Evolutionary conservation across 2,888 invertebrate genomes (phyloP).

Genomic region (Nyleta sp.): DNA sequence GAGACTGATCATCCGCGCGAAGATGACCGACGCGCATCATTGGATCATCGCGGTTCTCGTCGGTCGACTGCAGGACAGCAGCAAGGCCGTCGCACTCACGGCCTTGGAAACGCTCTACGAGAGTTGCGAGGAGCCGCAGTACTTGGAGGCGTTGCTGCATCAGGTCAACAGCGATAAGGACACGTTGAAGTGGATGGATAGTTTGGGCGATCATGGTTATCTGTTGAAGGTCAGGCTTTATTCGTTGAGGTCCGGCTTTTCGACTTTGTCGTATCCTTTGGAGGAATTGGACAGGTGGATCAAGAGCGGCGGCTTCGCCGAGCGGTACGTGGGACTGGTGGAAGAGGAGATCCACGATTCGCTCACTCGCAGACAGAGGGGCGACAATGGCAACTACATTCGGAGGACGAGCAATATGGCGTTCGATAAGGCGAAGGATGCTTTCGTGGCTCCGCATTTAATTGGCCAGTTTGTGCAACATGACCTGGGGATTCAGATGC

Average conservation of each 20-base stretch:
- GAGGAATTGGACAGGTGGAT: constrained; percentile 81
- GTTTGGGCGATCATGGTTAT: constrained; percentile 84
- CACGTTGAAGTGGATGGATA: constrained; percentile 82
- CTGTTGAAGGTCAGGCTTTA: constrained; percentile 84
- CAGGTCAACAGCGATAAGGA: constrained; percentile 71
- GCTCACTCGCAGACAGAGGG: constrained; percentile 91
- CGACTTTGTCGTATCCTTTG: constrained; percentile 79
- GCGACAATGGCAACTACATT: constrained; percentile 90
- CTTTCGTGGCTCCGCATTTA: constrained; percentile 88
- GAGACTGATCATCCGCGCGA: constrained; percentile 91
- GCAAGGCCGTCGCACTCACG: constrained; percentile 90
- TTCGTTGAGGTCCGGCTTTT: constrained; percentile 83
- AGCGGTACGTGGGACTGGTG: constrained; percentile 92
- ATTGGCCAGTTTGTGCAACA: constrained; percentile 93
- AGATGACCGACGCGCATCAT: constrained; percentile 88
- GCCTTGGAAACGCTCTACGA: constrained; percentile 94
- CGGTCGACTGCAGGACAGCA: constrained; percentile 92
- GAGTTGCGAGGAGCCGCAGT: constrained; percentile 91
- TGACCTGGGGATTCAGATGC: constrained; percentile 84
- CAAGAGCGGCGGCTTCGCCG: constrained; percentile 77
- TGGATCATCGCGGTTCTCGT: constrained; percentile 95
- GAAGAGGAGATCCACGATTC: constrained; percentile 95
- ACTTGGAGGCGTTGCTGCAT: constrained; percentile 74
- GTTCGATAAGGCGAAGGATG: constrained; percentile 75
- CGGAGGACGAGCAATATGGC: constrained; percentile 86